A percentile compares a stretch with the other conserved stretches of the same genome.
These are phyloP conservation scores for Euzophera pinguis DNA, from an alignment of 2,888 invertebrate species.

Conservation along the genomic window DNA sequence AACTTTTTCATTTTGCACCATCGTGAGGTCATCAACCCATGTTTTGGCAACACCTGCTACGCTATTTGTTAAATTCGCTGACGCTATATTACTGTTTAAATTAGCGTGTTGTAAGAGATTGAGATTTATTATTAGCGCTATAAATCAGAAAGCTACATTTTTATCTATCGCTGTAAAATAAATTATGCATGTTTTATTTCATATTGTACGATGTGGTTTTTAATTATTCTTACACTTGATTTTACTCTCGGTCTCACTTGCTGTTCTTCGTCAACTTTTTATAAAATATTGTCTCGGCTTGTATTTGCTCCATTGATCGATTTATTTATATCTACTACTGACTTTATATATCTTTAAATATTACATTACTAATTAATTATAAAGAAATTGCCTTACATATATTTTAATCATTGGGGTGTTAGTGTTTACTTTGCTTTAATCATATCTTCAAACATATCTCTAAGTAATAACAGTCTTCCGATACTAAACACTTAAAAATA, in stretches of 20 bases:
- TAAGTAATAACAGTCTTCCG: neutral
- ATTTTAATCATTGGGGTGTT: neutral
- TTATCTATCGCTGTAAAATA: neutral
- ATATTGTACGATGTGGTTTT: neutral
- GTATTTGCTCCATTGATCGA: too few species aligned
- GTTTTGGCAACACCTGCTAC: slow-evolving; percentile 25
- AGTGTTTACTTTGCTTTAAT: slow-evolving; percentile 13
- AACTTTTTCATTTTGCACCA: slow-evolving; percentile 25
- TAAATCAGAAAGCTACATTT: neutral
- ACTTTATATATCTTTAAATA: too few species aligned
- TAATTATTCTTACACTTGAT: too few species aligned
- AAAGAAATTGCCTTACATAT: too few species aligned
- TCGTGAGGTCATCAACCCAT: slow-evolving; percentile 30
- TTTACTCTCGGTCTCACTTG: too few species aligned
- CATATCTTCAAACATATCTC: slow-evolving; percentile 21
- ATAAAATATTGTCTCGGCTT: too few species aligned
- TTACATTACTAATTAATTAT: too few species aligned
- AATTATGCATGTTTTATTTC: neutral
- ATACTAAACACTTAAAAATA: too few species aligned
- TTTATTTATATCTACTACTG: too few species aligned
- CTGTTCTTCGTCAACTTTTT: too few species aligned
- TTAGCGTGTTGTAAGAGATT: neutral
- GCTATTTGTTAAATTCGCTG: slow-evolving; percentile 13
- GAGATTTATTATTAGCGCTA: neutral
- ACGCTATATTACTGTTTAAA: neutral